These are phyloP conservation scores for Papilio helenus DNA, from an alignment of 1,140 invertebrate species.

Conservation along the genomic window DNA sequence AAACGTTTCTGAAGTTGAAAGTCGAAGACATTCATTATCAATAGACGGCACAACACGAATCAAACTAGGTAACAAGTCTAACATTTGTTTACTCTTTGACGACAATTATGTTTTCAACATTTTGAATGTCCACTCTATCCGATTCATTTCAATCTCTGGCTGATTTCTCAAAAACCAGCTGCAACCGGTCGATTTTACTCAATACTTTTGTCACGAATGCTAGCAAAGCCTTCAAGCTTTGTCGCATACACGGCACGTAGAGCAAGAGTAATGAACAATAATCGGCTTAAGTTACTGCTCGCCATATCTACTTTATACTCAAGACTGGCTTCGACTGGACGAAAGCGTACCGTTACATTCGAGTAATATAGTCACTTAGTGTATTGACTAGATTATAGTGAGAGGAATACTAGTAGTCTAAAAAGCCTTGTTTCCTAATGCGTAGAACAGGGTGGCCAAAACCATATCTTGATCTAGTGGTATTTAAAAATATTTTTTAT, in stretches of 20 bases:
- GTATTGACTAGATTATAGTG: neutral
- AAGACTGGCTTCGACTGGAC: neutral
- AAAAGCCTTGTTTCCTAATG: neutral
- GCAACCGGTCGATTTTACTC: neutral
- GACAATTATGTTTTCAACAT: neutral
- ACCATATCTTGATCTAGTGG: neutral
- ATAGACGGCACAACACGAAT: neutral
- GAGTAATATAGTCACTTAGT: neutral
- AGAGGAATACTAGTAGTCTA: neutral
- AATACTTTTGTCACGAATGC: neutral
- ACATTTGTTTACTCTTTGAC: neutral
- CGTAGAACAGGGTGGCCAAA: no score
- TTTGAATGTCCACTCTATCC: neutral
- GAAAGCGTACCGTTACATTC: constrained; percentile 5
- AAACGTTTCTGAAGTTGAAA: neutral
- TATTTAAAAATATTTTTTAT: neutral
- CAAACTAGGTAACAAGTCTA: neutral
- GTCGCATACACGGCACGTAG: constrained; percentile 1
- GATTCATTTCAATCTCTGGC: neutral
- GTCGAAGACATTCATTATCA: neutral
- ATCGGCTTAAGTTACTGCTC: constrained; percentile 7
- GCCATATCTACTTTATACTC: constrained; percentile 17
- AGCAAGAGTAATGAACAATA: constrained; percentile 15
- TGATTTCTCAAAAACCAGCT: neutral
- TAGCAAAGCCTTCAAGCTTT: neutral